phyloP scores from a whole-genome alignment of 2,113 vertebrate genomes.

The Gallinago undulata region DNA sequence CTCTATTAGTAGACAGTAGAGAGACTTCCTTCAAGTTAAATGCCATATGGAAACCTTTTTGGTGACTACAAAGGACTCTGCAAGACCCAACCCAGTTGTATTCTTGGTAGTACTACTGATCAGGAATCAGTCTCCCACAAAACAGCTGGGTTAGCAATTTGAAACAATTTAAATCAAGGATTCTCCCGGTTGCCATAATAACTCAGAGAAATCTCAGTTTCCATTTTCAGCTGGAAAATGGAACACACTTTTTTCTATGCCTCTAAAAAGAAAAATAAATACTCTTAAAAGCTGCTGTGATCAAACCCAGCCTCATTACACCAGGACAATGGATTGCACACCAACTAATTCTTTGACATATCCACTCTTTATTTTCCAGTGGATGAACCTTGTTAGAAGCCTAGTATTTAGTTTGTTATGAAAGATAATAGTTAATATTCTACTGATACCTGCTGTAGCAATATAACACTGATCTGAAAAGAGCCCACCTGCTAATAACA shows the following conservation, averaged over 20 bases:
- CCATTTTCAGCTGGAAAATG: not conserved
- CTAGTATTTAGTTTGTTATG: not conserved
- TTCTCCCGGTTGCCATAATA: not conserved
- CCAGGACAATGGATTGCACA: accelerated
- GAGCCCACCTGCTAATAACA: not conserved
- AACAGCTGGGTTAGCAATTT: not conserved
- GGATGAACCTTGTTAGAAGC: not conserved
- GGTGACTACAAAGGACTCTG: not conserved
- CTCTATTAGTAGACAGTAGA: not conserved
- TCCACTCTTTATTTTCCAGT: not conserved
- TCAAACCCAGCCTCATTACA: not conserved
- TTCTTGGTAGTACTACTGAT: not conserved
- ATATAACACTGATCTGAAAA: not conserved
- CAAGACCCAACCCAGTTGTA: not conserved
- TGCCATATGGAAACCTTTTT: not conserved
- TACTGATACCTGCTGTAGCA: not conserved
- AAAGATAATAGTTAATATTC: not conserved
- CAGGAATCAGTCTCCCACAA: not conserved
- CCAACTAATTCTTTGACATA: not conserved
- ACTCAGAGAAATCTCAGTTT: not conserved
- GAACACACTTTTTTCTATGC: not conserved
- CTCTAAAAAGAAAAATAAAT: not conserved
- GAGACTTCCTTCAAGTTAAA: not conserved
- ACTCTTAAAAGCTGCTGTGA: not conserved
- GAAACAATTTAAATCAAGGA: not conserved